Evolutionary conservation across 2,888 invertebrate species (phyloP).

Genomic region (Melanophora roralis): DNA sequence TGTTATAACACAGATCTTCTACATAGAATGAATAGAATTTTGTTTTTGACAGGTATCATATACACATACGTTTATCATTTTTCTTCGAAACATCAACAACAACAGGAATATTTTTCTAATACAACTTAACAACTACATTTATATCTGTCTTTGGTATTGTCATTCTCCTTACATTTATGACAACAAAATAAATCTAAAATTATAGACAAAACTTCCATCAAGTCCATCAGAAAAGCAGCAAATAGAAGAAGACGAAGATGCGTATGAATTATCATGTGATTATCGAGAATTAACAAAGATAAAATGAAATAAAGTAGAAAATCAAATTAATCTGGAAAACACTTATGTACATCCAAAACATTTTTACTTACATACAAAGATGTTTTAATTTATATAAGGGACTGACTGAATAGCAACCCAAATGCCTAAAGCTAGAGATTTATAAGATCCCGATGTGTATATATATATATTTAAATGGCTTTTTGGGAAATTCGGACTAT

Average conservation of each 20-base stretch:
- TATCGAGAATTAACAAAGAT: slow-evolving; percentile 44
- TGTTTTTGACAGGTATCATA: slow-evolving; percentile 38
- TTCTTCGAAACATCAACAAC: no score
- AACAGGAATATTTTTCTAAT: neutral
- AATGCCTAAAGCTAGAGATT: no score
- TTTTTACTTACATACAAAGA: no score
- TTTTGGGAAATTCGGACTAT: no score
- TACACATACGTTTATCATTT: no score
- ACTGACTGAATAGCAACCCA: no score
- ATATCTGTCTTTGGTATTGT: neutral
- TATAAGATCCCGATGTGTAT: no score
- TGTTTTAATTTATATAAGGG: no score
- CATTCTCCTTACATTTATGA: neutral
- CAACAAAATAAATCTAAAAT: neutral
- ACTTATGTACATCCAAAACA: no score
- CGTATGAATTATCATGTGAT: slow-evolving; percentile 55
- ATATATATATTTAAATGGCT: no score
- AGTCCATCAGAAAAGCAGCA: slow-evolving; percentile 13
- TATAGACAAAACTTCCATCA: slow-evolving; percentile 20
- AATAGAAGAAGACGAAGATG: slow-evolving; percentile 30
- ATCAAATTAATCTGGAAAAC: neutral
- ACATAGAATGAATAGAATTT: slow-evolving; percentile 8
- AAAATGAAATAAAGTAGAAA: slow-evolving; percentile 31
- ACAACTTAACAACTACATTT: neutral
- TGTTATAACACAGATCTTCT: neutral